Evolutionary conservation across 2,113 vertebrate genomes (phyloP).

Genomic region (Clarias gariepinus): DNA sequence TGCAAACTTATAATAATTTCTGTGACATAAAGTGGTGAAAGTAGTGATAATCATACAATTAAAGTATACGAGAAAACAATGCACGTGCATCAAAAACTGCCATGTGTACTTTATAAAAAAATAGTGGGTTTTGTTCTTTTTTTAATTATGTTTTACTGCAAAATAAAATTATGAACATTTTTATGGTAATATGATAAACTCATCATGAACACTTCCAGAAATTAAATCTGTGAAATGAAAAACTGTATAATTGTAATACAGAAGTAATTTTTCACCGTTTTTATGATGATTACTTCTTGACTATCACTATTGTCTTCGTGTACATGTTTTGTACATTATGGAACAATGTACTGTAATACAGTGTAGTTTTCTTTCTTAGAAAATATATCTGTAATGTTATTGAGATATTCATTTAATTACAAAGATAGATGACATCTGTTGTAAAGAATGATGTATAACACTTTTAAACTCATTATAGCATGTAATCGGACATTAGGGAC

Average conservation of each 20-base stretch:
- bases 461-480: not conserved
- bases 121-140: not conserved
- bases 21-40: not conserved
- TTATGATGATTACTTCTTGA: not conserved
- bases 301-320: not conserved
- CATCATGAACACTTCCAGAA: not conserved
- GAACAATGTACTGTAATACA: not conserved
- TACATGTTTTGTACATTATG: not conserved
- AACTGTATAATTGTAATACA: not conserved
- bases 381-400: not conserved
- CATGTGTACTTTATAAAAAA: not conserved
- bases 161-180: not conserved
- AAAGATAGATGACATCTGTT: not conserved
- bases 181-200: not conserved
- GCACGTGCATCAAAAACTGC: not conserved
- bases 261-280: not conserved
- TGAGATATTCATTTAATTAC: not conserved
- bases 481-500: not conserved
- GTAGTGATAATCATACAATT: not conserved
- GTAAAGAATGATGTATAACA: not conserved
- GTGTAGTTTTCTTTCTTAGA: not conserved
- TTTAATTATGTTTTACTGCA: not conserved
- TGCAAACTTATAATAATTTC: not conserved
- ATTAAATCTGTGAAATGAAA: not conserved
- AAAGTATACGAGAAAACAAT: not conserved